These are phyloP conservation scores for Antheraea assamensis DNA, from an alignment of 2,888 invertebrate genomes.

Conservation along the genomic window DNA sequence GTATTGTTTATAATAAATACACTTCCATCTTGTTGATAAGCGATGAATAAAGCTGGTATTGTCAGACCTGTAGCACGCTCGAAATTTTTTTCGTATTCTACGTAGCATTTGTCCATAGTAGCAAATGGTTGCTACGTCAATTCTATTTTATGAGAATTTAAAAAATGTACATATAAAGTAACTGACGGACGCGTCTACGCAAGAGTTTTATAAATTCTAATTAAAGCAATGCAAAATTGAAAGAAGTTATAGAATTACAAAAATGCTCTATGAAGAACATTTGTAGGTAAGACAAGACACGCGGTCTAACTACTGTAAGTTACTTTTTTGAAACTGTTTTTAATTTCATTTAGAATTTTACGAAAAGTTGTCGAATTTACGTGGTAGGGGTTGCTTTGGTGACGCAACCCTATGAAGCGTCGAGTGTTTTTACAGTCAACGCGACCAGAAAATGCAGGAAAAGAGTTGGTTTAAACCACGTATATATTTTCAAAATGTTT, in stretches of 20 bases:
- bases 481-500: background rate
- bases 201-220: no score
- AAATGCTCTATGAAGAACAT: no score
- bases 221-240: no score
- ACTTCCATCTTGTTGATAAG: background rate
- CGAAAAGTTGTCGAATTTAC: background rate
- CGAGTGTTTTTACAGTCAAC: constrained; percentile 20
- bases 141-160: background rate
- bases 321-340: no score
- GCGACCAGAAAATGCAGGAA: background rate
- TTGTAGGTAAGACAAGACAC: no score
- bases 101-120: background rate
- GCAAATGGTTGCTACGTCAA: background rate
- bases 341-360: no score
- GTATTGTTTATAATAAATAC: background rate
- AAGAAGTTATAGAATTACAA: no score
- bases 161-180: no score
- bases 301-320: no score
- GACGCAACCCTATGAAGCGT: constrained; percentile 8
- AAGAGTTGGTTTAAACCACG: background rate
- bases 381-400: constrained; percentile 13
- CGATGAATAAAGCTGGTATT: background rate
- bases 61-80: background rate
- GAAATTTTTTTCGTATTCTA: background rate
- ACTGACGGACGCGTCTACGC: no score